A percentile compares a stretch with the other conserved stretches of the same genome.
Conservation (phyloP, 2,797 vertebrate genomes). For the Clarias laeviceps region DNA sequence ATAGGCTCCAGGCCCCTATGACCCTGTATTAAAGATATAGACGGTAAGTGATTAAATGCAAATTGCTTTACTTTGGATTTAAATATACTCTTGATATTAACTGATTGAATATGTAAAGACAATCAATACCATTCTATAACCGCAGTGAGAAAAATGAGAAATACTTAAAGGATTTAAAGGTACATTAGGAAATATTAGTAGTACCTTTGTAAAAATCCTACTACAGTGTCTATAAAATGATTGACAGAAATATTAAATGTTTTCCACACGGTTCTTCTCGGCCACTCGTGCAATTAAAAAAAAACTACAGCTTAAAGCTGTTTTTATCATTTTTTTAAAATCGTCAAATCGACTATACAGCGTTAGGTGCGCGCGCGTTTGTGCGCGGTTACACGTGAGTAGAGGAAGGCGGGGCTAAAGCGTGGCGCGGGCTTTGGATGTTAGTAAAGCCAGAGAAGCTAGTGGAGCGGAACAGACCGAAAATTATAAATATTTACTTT, state of each 20-base stretch:
- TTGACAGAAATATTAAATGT: no score
- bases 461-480: no score
- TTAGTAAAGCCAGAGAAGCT: no score
- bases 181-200: not conserved
- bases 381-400: not conserved
- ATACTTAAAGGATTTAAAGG: not conserved
- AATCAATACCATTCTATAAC: not conserved
- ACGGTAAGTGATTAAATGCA: not conserved
- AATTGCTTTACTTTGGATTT: not conserved
- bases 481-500: not conserved
- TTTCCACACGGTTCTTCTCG: not conserved
- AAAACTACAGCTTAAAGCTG: not conserved
- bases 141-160: not conserved
- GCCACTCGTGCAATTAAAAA: no score
- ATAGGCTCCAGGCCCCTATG: no score
- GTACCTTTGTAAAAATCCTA: no score
- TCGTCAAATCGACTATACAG: not conserved
- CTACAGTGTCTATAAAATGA: no score
- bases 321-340: not conserved
- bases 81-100: not conserved
- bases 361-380: not conserved
- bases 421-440: slow-evolving; percentile 40
- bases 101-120: not conserved
- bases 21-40: no score
- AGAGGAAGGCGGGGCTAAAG: slow-evolving; percentile 11